A percentile compares a stretch with the other conserved stretches of the same genome.
Conservation (phyloP, 1,140 invertebrate species). For the Zaprionus africanus region DNA sequence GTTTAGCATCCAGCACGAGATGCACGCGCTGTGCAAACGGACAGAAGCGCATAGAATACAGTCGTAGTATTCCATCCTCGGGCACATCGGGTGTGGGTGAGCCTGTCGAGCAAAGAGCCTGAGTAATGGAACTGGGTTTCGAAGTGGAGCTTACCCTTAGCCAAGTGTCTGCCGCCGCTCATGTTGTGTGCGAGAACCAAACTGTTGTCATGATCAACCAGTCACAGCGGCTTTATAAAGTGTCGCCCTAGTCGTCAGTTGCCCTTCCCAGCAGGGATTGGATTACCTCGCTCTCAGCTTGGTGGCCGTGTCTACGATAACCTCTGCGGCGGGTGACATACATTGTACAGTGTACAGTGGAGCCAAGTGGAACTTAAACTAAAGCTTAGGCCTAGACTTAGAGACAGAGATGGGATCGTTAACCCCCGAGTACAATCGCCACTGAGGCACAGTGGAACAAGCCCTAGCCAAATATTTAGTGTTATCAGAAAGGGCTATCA, state of each 20-base stretch:
- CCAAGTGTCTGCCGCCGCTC: constrained; percentile 76
- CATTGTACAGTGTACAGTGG: constrained; percentile 20
- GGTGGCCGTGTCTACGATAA: constrained; percentile 38
- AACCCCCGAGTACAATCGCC: too few relatives aligned
- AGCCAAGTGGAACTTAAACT: not conserved
- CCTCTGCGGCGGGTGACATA: constrained; percentile 60
- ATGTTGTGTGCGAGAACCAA: constrained; percentile 59
- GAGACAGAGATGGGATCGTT: too few relatives aligned
- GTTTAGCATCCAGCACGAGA: constrained; percentile 93
- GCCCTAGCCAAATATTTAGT: not conserved
- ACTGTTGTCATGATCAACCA: constrained; percentile 44
- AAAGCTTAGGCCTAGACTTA: too few relatives aligned
- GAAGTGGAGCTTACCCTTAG: constrained; percentile 50
- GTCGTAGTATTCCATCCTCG: constrained; percentile 88
- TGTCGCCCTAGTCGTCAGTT: not conserved
- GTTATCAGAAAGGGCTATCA: not conserved
- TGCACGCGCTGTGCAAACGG: constrained; percentile 94
- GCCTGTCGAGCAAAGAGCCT: constrained; percentile 84
- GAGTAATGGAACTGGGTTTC: not conserved
- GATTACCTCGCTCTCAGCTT: constrained; percentile 63
- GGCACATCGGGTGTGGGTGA: constrained; percentile 87
- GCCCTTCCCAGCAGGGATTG: constrained; percentile 52
- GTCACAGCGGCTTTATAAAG: constrained; percentile 48
- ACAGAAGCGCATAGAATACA: constrained; percentile 96
- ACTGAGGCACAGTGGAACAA: not conserved